Base-by-base conservation (phyloP, 2,888 invertebrate genomes). In the Leptopilina syphax region DNA sequence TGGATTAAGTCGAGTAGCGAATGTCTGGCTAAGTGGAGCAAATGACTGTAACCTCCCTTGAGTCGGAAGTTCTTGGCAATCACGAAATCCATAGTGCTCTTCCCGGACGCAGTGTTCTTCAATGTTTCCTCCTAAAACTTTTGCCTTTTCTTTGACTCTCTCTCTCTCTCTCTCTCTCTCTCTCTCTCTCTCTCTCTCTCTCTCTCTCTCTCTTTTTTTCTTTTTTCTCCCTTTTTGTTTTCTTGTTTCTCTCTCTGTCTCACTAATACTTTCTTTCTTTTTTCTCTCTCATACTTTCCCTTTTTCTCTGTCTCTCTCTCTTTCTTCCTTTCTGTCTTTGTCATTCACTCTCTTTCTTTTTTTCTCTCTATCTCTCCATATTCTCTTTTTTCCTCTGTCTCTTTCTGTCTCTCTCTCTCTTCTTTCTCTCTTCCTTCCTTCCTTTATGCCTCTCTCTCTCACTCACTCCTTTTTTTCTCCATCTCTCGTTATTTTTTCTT, bases 91-190 rank as follows among this genome's bases (percentile, higher is more conserved):
- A 66, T 50, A 79, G 77, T 63, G 68, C 70, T 68, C 78, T 78
- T 78, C 47, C 67, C 60, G 78, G 67, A 66, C 57, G 73, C 66
- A 77, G 50, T 65, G n/a, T 54, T 70, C 82, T 82, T 77, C 57
- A 76, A 68, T 67, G 80, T 70, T 76, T 80, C 77, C 70, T 79
- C 80, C 80, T 82, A 76, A 76, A 83, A 63, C 77, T 79, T 83
- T 81, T 76, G 76, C 24, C 50, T 68, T 76, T 65, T 65, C 76
- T 78, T 66, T 60, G 24, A 44, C 10, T 73, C 65, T 60, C 67
- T 60, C 34, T 65, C 47, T 67, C 47, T 79, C 57, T n/a, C 63
- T 34, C 57, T 73, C 27, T 34, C 10, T 73, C 65, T 60, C 67
- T 24, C 24, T 76, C 24, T 79, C 54, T 24, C 24, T 34, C 57